Base-by-base conservation (phyloP, 2,797 vertebrate genomes). In the Graptemys geographica region DNA sequence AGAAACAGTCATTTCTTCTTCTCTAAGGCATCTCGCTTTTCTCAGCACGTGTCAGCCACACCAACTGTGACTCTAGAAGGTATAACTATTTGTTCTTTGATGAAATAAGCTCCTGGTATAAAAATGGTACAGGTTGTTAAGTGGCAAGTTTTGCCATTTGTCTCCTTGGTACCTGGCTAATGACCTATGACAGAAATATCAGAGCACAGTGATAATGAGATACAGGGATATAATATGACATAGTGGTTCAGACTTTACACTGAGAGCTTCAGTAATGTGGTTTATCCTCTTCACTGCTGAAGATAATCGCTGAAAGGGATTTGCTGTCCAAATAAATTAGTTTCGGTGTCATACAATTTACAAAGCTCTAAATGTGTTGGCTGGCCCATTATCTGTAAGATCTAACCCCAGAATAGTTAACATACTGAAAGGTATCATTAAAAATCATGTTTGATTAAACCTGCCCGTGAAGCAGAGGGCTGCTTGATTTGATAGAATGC, bases 181-280 rank as follows among this genome's bases (percentile, higher is more conserved):
- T 96, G 96, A 97, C 90, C 96, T 92, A 11, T 93, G 96, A 95
- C 91, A 96, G 84, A 87, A 93, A 95, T 83, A 97, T 81, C 83
- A 91, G 86, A 88, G 88, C 57, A 85, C 81, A 95, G 51, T 44
- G 83, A 94, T 95, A 93, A 94, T 95, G 86, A 83, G 81, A 90
- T 90, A 83, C 81, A 93, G 65, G 41, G 81, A 62, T 41, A 92
- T 76, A 81, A 91, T 81, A n/a, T 37, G 84, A 76, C 2, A 0
- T 76, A 56, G 8, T 33, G 37, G 83, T 94, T 79, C 47, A n/a
- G 76, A 33, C 76, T 96, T 96, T 88, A 87, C 83, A 85, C 52
- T 37, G n/a, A 92, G 53, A 85, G 49, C 86, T 95, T 94, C 86
- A 47, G 53, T 87, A 74, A 65, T 83, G 44, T 62, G 41, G 85